Conservation (phyloP, 2,797 vertebrate genomes). For the Pangasius macronema region DNA sequence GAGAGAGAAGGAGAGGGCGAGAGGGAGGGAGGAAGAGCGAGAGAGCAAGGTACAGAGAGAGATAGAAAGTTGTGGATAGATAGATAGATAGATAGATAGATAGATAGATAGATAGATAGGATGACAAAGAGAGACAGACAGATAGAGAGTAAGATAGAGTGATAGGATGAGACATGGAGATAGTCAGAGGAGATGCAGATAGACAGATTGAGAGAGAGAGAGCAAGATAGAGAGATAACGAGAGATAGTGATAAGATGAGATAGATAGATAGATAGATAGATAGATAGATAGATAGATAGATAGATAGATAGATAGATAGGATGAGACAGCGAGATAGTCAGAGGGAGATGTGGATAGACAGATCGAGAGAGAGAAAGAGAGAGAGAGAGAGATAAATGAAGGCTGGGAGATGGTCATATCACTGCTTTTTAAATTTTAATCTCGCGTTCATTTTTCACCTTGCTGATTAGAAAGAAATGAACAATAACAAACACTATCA, state of each 20-base stretch:
- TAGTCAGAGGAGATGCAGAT: background rate
- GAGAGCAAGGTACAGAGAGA: background rate
- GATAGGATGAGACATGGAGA: background rate
- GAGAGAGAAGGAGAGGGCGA: background rate
- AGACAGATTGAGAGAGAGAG: background rate
- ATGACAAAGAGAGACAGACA: background rate
- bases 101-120: background rate
- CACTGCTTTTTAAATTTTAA: no score
- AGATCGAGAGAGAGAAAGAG: background rate
- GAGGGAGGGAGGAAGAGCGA: background rate
- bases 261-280: background rate
- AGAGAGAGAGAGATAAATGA: background rate
- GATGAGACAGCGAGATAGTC: background rate
- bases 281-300: background rate
- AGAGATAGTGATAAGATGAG: background rate
- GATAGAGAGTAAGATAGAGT: background rate
- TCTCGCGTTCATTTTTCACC: no score
- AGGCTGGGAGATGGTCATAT: background rate
- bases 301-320: background rate
- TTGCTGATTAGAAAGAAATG: no score
- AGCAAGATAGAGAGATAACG: background rate
- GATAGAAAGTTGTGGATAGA: background rate
- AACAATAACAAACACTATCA: no score
- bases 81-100: background rate
- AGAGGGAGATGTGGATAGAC: background rate